Evolutionary conservation across 92 coral and sea anemone species (phyloP), one percentile per base, ranked within the genome.

Genomic region (Porites divaricata): DNA sequence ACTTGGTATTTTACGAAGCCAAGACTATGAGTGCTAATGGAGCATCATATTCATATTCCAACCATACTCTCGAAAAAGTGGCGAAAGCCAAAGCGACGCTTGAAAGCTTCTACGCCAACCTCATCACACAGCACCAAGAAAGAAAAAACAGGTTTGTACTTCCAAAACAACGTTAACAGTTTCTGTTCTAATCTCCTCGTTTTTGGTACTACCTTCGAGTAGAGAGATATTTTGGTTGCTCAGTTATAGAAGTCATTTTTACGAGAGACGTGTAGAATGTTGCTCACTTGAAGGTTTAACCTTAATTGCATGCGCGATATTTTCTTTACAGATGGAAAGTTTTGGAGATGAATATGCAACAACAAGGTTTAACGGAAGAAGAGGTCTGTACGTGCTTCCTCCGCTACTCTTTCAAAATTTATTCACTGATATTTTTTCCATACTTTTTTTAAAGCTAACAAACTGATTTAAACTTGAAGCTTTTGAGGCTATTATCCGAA

Each of bases 61-160:
- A 92, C 80, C 99, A 96, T 71, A 96, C 99, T 77, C 94, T 96
- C 77, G 99, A 96, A 75, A 96, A 96, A 81, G 99, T 95, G 78
- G 99, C 98, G 69, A 96, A 90, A 86, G 88, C 99, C 25, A 96
- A 96, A 73, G 98, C 98, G 9, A 95, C 97, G 63, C 88, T 96
- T 77, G 98, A 96, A 77, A 92, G 94, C 70, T 96, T 90, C 91
- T 96, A 96, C 84, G 91, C 97, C 4, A 95, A 96, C 79, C 73
- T 96, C 70, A 92, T 96, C 67, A 89, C 97, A 1, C 99, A 96
- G 70, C 98, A 96, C 78, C 91, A 95, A 63, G 99, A 96, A 65
- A 91, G 99, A 45, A 87, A 88, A 84, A 92, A 93, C 83, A 92
- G 99, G 99, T 96, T 56, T 48, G 86, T 35, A 50, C 63, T 54